Evolutionary conservation across 1,140 invertebrate genomes (phyloP).

Genomic region (Oedothorax gibbosus): DNA sequence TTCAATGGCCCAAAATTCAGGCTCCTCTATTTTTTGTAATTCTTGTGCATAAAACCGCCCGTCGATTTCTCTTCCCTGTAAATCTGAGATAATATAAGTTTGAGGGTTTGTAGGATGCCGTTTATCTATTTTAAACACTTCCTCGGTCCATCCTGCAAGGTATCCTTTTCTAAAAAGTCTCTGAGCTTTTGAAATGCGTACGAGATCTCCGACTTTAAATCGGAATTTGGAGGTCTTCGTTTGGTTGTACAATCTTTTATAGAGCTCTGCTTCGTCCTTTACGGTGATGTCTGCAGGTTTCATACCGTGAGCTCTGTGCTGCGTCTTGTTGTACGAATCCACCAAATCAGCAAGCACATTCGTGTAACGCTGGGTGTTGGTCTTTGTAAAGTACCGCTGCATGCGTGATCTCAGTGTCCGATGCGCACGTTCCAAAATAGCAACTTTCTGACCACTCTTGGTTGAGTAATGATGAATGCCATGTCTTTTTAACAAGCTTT

Average conservation of each 20-base stretch:
- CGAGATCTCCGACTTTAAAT: neutral
- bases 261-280: neutral
- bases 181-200: conserved; percentile 7
- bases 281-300: neutral
- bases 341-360: neutral
- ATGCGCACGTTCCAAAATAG: conserved; percentile 2
- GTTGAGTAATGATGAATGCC: neutral
- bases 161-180: conserved; percentile 6
- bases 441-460: neutral
- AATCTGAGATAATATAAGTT: neutral
- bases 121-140: conserved; percentile 7
- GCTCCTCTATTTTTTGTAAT: neutral
- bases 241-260: neutral
- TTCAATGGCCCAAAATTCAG: conserved; percentile 11
- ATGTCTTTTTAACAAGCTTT: neutral
- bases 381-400: neutral
- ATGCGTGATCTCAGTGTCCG: neutral
- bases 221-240: neutral
- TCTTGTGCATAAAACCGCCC: neutral
- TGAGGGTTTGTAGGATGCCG: neutral
- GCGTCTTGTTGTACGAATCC: neutral
- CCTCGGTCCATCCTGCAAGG: neutral
- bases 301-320: neutral
- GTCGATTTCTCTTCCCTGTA: neutral
- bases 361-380: conserved; percentile 8